A percentile compares a stretch with the other conserved stretches of the same genome.
phyloP scores from a whole-genome alignment of 2,113 vertebrate species.

The Eonycteris spelaea region DNA sequence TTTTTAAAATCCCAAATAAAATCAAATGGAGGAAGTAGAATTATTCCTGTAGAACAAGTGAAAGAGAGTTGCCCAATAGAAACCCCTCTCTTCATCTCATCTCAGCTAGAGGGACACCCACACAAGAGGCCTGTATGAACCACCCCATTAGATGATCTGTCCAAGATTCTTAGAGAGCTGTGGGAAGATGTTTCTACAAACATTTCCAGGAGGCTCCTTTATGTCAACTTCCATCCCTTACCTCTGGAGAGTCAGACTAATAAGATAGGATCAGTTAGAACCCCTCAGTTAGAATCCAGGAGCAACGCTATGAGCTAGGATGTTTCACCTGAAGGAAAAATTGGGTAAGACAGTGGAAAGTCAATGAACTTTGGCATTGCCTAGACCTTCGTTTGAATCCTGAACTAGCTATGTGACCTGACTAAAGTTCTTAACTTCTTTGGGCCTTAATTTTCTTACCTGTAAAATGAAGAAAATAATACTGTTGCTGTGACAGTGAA shows the following conservation, averaged over 20 bases:
- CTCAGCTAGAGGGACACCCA: background rate
- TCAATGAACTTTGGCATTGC: background rate
- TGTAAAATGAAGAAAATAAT: background rate
- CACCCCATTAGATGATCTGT: background rate
- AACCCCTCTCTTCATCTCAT: background rate
- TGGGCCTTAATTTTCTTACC: background rate
- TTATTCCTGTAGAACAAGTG: background rate
- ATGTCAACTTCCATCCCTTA: background rate
- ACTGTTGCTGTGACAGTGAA: background rate
- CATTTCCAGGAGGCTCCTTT: background rate
- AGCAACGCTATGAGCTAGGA: background rate
- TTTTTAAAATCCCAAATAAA: background rate
- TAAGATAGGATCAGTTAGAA: background rate
- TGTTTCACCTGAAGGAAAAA: background rate
- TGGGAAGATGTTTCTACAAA: background rate
- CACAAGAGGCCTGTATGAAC: background rate
- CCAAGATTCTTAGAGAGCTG: background rate
- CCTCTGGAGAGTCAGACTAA: background rate
- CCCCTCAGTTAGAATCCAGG: background rate
- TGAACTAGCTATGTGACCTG: background rate
- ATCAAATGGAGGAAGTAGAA: background rate
- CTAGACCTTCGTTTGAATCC: background rate
- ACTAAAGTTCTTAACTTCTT: background rate
- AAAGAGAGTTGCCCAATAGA: background rate
- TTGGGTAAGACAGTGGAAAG: background rate